Conservation (phyloP, 2,113 vertebrate genomes). For the Poeciliopsis retropinna region DNA sequence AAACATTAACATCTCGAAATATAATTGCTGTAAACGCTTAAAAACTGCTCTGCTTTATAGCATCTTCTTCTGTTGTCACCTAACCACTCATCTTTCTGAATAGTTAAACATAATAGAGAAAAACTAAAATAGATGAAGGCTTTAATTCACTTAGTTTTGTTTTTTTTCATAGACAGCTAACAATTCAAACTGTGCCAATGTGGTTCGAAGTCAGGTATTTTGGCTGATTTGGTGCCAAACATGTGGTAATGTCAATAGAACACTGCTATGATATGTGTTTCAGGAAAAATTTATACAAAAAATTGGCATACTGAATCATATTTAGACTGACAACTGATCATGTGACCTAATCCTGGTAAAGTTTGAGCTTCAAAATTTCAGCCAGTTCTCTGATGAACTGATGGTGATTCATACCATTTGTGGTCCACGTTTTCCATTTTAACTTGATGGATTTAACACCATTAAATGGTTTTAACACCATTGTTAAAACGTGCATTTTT, state of each 20-base stretch:
- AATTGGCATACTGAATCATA: not conserved
- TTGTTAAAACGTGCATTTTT: no score
- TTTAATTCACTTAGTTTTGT: not conserved
- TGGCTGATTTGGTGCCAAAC: not conserved
- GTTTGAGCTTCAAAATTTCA: not conserved
- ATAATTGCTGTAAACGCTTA: not conserved
- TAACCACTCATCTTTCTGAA: not conserved
- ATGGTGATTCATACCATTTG: not conserved
- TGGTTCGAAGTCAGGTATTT: not conserved
- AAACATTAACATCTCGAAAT: not conserved
- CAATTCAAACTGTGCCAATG: not conserved
- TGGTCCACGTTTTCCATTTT: not conserved
- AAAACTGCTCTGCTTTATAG: not conserved
- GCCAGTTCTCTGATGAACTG: not conserved
- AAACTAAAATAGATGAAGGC: not conserved
- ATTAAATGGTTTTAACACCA: no score
- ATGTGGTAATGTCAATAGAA: not conserved
- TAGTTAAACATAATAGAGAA: not conserved
- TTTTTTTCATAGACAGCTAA: not conserved
- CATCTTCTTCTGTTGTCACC: slow-evolving; percentile 2
- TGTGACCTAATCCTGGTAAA: not conserved
- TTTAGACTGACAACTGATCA: not conserved
- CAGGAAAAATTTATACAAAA: not conserved
- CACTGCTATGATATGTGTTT: not conserved
- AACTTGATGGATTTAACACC: not conserved